A percentile compares a stretch with the other conserved stretches of the same genome.
Conservation (phyloP, 2,113 vertebrate genomes). For the Siniperca knerii region DNA sequence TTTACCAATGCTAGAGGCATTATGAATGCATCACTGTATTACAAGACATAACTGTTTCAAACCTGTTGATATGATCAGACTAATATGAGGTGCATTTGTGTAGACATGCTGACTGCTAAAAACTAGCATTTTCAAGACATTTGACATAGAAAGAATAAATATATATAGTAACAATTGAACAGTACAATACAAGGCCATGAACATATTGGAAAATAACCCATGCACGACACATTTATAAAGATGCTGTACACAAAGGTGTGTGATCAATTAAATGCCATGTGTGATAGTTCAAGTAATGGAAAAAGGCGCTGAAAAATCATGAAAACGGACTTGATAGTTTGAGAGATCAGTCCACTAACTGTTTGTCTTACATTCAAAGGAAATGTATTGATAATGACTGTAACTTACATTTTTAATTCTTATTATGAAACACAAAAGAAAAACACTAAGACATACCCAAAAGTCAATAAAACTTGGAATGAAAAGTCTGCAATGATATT, state of each 20-base stretch:
- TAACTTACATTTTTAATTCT: constrained; percentile 32
- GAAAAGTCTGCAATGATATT: constrained; percentile 43
- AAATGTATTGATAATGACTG: constrained; percentile 58
- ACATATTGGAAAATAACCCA: constrained; percentile 70
- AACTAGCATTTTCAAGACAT: constrained; percentile 69
- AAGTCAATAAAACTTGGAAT: constrained; percentile 28
- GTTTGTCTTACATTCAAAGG: constrained; percentile 77
- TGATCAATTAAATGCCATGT: constrained; percentile 53
- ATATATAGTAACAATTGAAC: constrained; percentile 71
- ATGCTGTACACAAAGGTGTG: constrained; percentile 70
- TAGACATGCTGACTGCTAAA: constrained; percentile 74
- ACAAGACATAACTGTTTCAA: constrained; percentile 66
- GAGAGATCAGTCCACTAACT: constrained; percentile 38
- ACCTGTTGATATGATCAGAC: constrained; percentile 66
- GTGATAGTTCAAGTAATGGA: constrained; percentile 74
- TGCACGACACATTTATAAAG: constrained; percentile 75
- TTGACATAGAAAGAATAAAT: constrained; percentile 68
- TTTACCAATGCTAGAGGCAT: constrained; percentile 60
- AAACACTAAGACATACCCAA: neutral
- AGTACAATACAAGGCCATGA: constrained; percentile 77
- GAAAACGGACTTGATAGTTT: constrained; percentile 42
- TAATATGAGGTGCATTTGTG: constrained; percentile 59
- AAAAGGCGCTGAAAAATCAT: constrained; percentile 56
- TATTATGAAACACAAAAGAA: constrained; percentile 1
- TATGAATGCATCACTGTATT: constrained; percentile 61